Evolutionary conservation across 2,888 invertebrate genomes (phyloP), one percentile per base, ranked within the genome.

Genomic region (Hypomecis atomaria): DNA sequence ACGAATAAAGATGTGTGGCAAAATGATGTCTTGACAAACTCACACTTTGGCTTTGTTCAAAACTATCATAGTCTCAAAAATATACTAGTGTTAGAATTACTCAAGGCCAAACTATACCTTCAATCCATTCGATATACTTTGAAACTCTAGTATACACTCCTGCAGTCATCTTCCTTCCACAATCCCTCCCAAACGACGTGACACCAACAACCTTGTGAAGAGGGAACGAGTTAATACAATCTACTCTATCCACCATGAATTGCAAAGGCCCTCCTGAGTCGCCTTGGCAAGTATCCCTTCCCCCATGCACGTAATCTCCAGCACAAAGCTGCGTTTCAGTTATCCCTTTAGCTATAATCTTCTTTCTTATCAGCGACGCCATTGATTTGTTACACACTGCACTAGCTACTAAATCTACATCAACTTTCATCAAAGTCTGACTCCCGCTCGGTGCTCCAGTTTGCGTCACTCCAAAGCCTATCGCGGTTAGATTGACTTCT

Each of bases 381-480:
- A 93, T 88, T 0, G 91, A 88, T 44, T 69, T 78, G 65, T 92
- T 93, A 66, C 93, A 93, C 6, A 77, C 67, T 0, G 67, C 60
- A 56, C 75, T 84, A 6, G 84, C 73, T 1, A 93, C 79, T 0
- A 85, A 65, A 65, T 92, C 90, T 0, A 93, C 83, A n/a, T 92
- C 87, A 0, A 93, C 93, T 66, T 83, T 89, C 93, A 93, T 93
- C 47, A 93, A 65, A 0, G 92, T 92, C 67, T 88, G 86, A 66
- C 93, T 93, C 0, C 92, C 91, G 4, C 69, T 68, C 0, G 76
- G 69, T 0, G 83, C 86, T 77, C 92, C 93, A 23, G 92, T 87
- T 11, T 79, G 74, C 0, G 93, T 93, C 61, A 93, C 94, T 0
- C 96, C 96, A 82, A 95, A 96, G 5, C 96, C 96, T 40, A 94